phyloP scores from a whole-genome alignment of 2,797 vertebrate species.

The Picus viridis region DNA sequence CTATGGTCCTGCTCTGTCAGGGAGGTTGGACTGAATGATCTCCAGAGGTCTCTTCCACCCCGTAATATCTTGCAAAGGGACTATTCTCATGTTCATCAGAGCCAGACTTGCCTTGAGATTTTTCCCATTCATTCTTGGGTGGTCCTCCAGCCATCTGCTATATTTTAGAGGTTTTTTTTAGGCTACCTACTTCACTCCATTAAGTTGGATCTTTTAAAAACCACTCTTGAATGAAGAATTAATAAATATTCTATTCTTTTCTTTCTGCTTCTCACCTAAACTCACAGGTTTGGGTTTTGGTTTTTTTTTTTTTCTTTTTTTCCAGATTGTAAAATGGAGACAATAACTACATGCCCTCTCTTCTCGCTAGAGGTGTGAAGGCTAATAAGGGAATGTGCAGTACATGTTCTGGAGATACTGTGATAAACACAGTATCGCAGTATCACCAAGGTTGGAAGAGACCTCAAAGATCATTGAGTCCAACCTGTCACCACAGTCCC shows the following conservation, averaged over 20 bases:
- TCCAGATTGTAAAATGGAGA: neutral
- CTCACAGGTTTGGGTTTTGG: neutral
- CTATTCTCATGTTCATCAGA: neutral
- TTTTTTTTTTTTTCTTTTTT: neutral
- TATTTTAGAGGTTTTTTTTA: neutral
- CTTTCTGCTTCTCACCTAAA: neutral
- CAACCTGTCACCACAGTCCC: too few relatives aligned
- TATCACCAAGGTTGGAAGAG: too few relatives aligned
- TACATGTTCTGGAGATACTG: neutral
- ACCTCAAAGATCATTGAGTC: too few relatives aligned
- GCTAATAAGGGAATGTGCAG: neutral
- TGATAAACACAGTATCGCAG: neutral
- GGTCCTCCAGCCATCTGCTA: neutral
- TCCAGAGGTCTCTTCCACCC: too few relatives aligned
- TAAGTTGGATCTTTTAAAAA: neutral
- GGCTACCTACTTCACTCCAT: neutral
- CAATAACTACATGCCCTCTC: neutral
- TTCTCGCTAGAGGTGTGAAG: neutral
- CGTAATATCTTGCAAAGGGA: neutral
- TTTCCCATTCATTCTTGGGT: neutral
- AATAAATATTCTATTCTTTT: neutral
- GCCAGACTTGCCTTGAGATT: neutral
- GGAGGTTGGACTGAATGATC: too few relatives aligned
- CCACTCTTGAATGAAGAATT: neutral
- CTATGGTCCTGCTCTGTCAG: too few relatives aligned